Conservation (phyloP, 2,888 invertebrate species). For the Hydriomena furcata region DNA sequence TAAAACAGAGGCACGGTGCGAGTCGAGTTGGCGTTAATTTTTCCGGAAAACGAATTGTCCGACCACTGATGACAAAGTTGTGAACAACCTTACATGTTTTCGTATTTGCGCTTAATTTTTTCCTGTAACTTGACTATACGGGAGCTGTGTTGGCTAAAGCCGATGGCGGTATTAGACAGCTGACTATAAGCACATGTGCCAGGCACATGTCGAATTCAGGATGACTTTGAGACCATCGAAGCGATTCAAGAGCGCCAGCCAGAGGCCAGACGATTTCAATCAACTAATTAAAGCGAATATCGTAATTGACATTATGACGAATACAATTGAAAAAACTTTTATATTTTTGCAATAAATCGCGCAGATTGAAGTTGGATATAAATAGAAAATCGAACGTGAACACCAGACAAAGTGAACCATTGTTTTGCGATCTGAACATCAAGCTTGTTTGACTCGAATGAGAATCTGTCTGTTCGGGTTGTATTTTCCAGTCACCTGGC, state of each 20-base stretch:
- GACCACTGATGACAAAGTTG: conserved; percentile 55
- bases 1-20: conserved; percentile 70
- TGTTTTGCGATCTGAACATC: conserved; percentile 35
- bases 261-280: conserved; percentile 39
- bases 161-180: conserved; percentile 45
- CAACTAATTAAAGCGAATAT: conserved; percentile 37
- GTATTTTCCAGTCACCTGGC: conserved; percentile 29
- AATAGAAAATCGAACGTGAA: conserved; percentile 31
- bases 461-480: conserved; percentile 31
- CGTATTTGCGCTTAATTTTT: conserved; percentile 9
- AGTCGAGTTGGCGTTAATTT: conserved; percentile 68
- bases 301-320: conserved; percentile 12
- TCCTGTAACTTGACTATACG: conserved; percentile 6
- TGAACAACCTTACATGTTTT: conserved; percentile 29
- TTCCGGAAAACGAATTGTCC: conserved; percentile 58
- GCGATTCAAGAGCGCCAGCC: conserved; percentile 38
- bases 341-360: conserved; percentile 4
- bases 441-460: conserved; percentile 35
- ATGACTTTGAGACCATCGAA: conserved; percentile 47
- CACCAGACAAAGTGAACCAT: conserved; percentile 31
- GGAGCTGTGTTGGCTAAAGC: conserved; percentile 33
- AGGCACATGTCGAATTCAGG: conserved; percentile 57
- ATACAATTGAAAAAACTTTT: conserved; percentile 6
- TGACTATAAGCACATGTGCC: conserved; percentile 52
- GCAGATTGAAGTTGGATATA: conserved; percentile 5